Evolutionary conservation across 2,797 vertebrate genomes (phyloP), one percentile per base, ranked within the genome.

Genomic region (Buphagus erythrorhynchus): DNA sequence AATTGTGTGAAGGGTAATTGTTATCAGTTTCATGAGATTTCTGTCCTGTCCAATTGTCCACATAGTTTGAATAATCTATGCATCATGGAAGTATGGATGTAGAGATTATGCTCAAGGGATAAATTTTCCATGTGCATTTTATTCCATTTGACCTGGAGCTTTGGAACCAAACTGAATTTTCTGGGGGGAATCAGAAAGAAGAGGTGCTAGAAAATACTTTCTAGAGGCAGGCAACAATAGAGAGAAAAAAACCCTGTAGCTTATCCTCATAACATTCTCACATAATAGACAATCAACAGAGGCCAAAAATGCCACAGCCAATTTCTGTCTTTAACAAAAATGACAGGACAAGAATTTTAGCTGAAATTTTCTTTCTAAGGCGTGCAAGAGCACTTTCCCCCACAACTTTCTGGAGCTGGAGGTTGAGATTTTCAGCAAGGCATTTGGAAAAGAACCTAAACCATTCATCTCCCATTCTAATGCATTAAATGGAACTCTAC

Each of bases 1-100:
- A 90, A 86, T 80, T 85, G 40, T 63, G 36, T 67, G 68, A 91
- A 88, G 65, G 46, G 46, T 74, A 93, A 83, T 90, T 93, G 68
- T 71, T 90, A 77, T 3, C 72, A 88, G 24, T 86, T 93, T 55
- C 11, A 24, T 65, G 73, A 52, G 24, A 73, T 92, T 85, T 91
- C 72, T 88, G 31, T 83, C 68, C 57, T 59, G 45, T 88, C 72
- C 72, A 89, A 8, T 80, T 21, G 20, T 68, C 81, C 65, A 57
- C 54, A 67, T 57, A 77, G 46, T 29, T 78, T 77, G 72, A 93
- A 80, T 6, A 10, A 57, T 38, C 52, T 48, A n/a, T 28, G 38
- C 6, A 45, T 38, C 42, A 58, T 40, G 54, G 28, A 89, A 86
- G 51, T 13, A 55, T 3, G 5, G 42, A 67, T 77, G 48, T 51